Evolutionary conservation across 2,888 invertebrate genomes (phyloP).

Genomic region (Thelaira solivaga): DNA sequence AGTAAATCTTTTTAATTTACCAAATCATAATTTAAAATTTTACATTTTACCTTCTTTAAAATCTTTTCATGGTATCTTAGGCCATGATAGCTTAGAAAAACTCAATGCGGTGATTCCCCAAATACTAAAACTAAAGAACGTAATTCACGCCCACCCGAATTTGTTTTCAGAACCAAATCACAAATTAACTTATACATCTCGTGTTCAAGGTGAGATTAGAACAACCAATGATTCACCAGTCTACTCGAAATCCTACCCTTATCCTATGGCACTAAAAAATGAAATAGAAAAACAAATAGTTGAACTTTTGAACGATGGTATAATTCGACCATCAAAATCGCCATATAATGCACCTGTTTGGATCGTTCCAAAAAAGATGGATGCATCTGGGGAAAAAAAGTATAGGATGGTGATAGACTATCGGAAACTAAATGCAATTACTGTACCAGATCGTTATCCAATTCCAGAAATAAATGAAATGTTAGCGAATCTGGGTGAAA

Average conservation of each 20-base stretch:
- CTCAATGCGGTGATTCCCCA: not conserved
- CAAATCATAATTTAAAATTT: not conserved
- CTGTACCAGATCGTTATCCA: too few species aligned
- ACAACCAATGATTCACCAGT: not conserved
- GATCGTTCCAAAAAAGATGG: too few species aligned
- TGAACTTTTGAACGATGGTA: slow-evolving; percentile 10
- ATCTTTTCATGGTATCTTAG: not conserved
- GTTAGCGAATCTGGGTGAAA: slow-evolving; percentile 13
- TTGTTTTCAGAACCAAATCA: slow-evolving; percentile 7
- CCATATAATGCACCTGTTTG: too few species aligned
- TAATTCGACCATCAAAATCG: too few species aligned
- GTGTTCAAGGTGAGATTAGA: not conserved
- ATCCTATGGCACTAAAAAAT: not conserved
- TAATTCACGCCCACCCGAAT: not conserved
- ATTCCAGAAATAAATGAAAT: slow-evolving; percentile 33
- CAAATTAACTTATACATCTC: slow-evolving; percentile 5
- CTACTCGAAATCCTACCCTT: slow-evolving; percentile 8
- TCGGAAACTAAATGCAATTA: slow-evolving; percentile 14
- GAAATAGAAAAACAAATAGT: slow-evolving; percentile 12
- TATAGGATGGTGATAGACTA: slow-evolving; percentile 41
- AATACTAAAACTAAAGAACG: slow-evolving; percentile 11
- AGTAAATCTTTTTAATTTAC: not conserved
- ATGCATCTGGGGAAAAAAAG: slow-evolving; percentile 18
- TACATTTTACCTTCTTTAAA: not conserved
- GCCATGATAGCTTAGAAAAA: not conserved